Evolutionary conservation across 2,888 invertebrate species (phyloP).

Genomic region (Tinea pellionella): DNA sequence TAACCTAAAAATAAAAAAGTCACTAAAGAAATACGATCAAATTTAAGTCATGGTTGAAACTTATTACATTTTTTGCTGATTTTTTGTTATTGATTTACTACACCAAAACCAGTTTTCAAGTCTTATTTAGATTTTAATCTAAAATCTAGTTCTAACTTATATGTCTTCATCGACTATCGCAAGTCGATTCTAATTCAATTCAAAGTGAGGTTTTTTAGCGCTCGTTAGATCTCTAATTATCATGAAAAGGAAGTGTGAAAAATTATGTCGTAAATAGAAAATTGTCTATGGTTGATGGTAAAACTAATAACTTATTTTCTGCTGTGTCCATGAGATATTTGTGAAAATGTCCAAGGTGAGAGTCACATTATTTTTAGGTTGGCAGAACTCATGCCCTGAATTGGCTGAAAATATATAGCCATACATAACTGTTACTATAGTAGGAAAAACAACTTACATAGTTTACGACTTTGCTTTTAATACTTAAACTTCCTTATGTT

Average conservation of each 20-base stretch:
- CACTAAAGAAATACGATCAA: no score
- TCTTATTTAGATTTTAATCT: no score
- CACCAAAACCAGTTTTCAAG: no score
- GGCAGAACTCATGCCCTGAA: background rate
- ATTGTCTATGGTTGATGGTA: background rate
- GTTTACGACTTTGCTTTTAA: background rate
- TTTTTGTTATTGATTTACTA: no score
- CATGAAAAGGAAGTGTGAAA: background rate
- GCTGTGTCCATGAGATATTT: slow-evolving; percentile 2
- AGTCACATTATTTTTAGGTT: slow-evolving; percentile 2
- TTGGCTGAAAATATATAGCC: background rate
- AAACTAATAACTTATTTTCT: background rate
- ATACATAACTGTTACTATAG: background rate
- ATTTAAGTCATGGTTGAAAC: no score
- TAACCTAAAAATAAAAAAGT: no score
- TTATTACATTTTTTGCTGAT: no score
- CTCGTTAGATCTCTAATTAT: no score
- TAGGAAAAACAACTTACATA: background rate
- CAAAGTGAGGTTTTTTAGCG: no score
- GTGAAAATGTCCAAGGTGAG: slow-evolving; percentile 5
- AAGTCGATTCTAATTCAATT: no score
- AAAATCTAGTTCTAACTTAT: no score
- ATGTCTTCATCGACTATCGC: no score
- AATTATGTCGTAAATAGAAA: background rate
- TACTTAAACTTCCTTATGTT: background rate